These are phyloP conservation scores for Ephialtes manifestator DNA, from an alignment of 2,888 invertebrate species.

Conservation along the genomic window DNA sequence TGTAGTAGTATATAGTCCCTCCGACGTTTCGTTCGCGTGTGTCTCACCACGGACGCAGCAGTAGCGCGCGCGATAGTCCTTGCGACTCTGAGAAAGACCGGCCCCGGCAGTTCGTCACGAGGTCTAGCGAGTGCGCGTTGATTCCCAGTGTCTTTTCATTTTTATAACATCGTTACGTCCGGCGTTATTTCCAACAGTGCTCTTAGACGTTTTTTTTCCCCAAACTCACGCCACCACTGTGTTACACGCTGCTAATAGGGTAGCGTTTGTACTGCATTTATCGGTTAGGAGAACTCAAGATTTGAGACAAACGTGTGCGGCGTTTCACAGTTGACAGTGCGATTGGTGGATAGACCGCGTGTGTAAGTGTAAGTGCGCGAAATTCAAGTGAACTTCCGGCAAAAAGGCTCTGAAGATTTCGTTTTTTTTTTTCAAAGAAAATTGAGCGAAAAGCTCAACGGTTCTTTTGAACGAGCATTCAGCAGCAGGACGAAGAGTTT, in stretches of 20 bases:
- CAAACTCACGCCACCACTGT: not conserved
- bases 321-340: constrained; percentile 9
- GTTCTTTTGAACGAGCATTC: not conserved
- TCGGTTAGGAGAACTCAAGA: not conserved
- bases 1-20: not conserved
- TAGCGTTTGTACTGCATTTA: not conserved
- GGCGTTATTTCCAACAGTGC: not conserved
- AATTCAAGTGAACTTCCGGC: not conserved
- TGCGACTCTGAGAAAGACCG: constrained; percentile 69
- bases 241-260: not conserved
- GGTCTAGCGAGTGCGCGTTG: constrained; percentile 65
- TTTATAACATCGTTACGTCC: not conserved
- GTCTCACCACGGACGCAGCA: constrained; percentile 65
- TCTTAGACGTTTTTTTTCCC: not conserved
- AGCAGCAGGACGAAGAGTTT: not conserved
- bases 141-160: constrained; percentile 24
- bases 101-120: constrained; percentile 70
- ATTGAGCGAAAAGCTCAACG: not conserved
- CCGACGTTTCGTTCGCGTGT: constrained; percentile 58
- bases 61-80: constrained; percentile 57
- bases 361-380: not conserved
- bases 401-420: not conserved
- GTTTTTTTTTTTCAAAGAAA: not conserved
- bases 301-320: not conserved
- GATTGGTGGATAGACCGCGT: not conserved